phyloP scores from a whole-genome alignment of 2,113 vertebrate genomes.

The Martes martes region DNA sequence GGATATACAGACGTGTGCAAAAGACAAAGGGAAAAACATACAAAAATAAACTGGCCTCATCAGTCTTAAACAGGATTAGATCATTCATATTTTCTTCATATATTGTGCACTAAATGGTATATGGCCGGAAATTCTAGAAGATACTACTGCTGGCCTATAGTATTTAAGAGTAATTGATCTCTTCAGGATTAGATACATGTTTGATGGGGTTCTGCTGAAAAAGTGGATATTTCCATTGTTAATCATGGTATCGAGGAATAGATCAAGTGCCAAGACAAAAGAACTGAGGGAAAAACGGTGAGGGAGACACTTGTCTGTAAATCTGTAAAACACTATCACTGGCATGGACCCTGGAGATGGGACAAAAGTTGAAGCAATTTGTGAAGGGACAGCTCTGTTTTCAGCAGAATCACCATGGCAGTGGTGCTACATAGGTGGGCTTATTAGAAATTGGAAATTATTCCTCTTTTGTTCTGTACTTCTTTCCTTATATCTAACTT shows the following conservation, averaged over 20 bases:
- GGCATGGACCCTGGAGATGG: neutral
- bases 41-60: neutral
- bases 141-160: neutral
- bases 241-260: neutral
- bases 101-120: neutral
- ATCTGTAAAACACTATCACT: neutral
- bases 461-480: neutral
- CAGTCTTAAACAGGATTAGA: neutral
- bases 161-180: neutral
- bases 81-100: neutral
- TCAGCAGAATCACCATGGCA: neutral
- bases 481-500: neutral
- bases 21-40: neutral
- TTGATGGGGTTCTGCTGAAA: neutral
- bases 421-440: accelerated
- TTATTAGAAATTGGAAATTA: neutral
- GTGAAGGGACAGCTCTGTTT: neutral
- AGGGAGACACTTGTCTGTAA: neutral
- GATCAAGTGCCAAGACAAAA: neutral
- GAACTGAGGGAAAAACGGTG: neutral
- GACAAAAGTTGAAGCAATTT: neutral
- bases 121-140: neutral
- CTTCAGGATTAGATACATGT: neutral
- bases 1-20: neutral
- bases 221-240: neutral